Conservation (phyloP, 2,797 vertebrate species). For the Selene dorsalis region DNA sequence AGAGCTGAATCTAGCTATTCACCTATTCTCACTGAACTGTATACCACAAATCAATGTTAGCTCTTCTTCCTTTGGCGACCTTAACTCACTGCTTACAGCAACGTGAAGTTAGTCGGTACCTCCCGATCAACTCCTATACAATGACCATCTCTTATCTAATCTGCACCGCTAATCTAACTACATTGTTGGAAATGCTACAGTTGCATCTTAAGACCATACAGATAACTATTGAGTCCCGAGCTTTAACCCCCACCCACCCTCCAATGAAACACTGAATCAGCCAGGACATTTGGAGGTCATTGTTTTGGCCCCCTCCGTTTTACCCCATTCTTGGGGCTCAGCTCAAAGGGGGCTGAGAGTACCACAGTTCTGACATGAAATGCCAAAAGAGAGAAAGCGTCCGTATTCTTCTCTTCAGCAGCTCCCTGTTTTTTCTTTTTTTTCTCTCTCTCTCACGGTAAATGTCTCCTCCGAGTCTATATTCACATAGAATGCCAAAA, state of each 20-base stretch:
- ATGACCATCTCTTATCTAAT: constrained; percentile 75
- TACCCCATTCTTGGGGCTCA: constrained; percentile 61
- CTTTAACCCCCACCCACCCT: constrained; percentile 45
- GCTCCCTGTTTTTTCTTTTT: constrained; percentile 68
- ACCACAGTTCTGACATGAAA: constrained; percentile 75
- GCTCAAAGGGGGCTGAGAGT: constrained; percentile 67
- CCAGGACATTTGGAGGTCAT: constrained; percentile 76
- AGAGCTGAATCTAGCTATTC: constrained; percentile 77
- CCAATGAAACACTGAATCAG: constrained; percentile 77
- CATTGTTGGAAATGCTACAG: constrained; percentile 86
- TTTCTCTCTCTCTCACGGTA: constrained; percentile 57
- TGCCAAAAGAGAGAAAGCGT: constrained; percentile 74
- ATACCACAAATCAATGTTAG: constrained; percentile 78
- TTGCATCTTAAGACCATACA: constrained; percentile 82
- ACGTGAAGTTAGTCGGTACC: constrained; percentile 74
- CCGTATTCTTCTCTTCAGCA: constrained; percentile 70
- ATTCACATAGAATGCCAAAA: constrained; percentile 79
- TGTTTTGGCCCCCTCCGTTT: constrained; percentile 61
- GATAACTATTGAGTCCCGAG: constrained; percentile 76
- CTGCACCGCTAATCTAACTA: constrained; percentile 82
- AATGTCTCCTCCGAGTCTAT: constrained; percentile 75
- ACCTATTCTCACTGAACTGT: constrained; percentile 77
- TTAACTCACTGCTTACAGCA: constrained; percentile 84
- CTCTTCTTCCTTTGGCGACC: constrained; percentile 73
- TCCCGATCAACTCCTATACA: constrained; percentile 67